These are phyloP conservation scores for Adelphocoris suturalis DNA, from an alignment of 2,888 invertebrate genomes.

Conservation along the genomic window DNA sequence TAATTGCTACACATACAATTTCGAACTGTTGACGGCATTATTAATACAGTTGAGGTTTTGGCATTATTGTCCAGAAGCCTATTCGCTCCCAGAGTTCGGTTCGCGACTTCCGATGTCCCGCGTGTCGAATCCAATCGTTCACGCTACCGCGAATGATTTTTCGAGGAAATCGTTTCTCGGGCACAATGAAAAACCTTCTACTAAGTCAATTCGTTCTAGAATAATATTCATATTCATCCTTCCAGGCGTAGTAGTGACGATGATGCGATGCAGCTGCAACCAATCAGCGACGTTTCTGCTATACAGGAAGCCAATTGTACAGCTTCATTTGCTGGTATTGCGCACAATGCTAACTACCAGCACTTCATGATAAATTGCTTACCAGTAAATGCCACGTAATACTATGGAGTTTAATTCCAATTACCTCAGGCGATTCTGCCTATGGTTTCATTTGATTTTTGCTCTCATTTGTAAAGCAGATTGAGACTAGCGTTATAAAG, in stretches of 20 bases:
- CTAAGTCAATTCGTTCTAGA: too few species aligned
- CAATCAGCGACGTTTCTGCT: background rate
- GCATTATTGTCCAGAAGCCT: background rate
- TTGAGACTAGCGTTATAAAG: too few species aligned
- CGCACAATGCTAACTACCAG: too few species aligned
- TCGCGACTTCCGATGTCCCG: background rate
- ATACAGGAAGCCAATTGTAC: background rate
- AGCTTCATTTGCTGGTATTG: too few species aligned
- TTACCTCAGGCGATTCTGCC: background rate
- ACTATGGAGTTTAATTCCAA: background rate
- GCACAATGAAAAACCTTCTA: too few species aligned
- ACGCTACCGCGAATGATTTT: constrained; percentile 25
- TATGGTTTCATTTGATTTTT: background rate
- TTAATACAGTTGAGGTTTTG: background rate
- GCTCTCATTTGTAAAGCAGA: too few species aligned
- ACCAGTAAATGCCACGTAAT: too few species aligned
- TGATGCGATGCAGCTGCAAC: background rate
- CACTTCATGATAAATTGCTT: too few species aligned
- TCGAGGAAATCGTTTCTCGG: background rate
- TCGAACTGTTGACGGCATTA: too few species aligned
- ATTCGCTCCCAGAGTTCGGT: background rate
- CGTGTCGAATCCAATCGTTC: constrained; percentile 8
- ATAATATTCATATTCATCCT: background rate
- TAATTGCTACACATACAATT: too few species aligned
- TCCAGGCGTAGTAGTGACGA: background rate